Percentiles rank a stretch among this genome's conserved stretches.
These are phyloP conservation scores for Pinctada fucata DNA, from an alignment of 2,888 invertebrate species.

Conservation along the genomic window DNA sequence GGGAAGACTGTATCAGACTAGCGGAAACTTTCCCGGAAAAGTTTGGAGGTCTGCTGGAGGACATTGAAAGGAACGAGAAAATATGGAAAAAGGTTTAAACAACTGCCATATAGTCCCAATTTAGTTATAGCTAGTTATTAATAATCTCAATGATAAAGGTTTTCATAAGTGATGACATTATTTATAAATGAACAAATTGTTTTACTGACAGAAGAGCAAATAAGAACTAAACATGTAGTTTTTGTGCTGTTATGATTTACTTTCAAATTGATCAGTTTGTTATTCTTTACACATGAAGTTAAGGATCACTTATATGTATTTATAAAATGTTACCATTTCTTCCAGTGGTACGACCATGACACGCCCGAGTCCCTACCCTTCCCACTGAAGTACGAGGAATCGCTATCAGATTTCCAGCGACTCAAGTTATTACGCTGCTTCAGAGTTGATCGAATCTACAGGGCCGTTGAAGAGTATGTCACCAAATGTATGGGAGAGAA, in stretches of 20 bases:
- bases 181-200: too few species aligned
- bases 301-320: neutral
- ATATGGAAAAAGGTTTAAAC: conserved; percentile 82
- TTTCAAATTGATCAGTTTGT: neutral
- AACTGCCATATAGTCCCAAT: neutral
- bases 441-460: conserved; percentile 91
- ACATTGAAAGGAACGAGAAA: conserved; percentile 80
- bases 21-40: conserved; percentile 83
- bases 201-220: neutral
- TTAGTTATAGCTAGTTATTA: neutral
- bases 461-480: conserved; percentile 90
- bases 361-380: conserved; percentile 85
- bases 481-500: conserved; percentile 89
- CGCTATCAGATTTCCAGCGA: conserved; percentile 82
- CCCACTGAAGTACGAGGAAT: conserved; percentile 85
- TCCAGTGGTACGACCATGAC: conserved; percentile 90
- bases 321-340: too few species aligned
- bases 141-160: too few species aligned
- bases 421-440: conserved; percentile 93
- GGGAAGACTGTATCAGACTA: conserved; percentile 90
- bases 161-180: neutral
- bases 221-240: neutral
- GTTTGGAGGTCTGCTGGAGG: conserved; percentile 83
- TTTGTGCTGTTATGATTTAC: neutral
- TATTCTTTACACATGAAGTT: too few species aligned